Evolutionary conservation across 2,797 vertebrate species (phyloP).

Genomic region (Sardinella longiceps): DNA sequence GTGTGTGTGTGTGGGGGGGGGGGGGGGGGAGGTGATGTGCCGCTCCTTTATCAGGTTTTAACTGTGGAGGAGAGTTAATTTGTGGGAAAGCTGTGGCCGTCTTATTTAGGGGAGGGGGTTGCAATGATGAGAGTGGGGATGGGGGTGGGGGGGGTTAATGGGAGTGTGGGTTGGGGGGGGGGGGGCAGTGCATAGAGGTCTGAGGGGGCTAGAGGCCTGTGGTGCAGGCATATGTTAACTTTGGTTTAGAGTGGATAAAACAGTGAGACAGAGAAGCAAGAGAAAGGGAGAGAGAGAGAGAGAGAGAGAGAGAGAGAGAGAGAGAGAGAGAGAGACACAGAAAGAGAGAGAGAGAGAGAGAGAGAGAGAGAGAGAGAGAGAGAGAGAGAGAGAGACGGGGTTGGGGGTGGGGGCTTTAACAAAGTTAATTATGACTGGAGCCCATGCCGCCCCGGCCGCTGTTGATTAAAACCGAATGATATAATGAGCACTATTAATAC

Average conservation of each 20-base stretch:
- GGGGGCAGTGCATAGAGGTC: neutral
- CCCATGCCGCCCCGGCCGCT: neutral
- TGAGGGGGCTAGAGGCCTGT: neutral
- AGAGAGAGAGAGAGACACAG: conserved; percentile 20
- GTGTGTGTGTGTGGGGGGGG: neutral
- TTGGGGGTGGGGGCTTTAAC: conserved; percentile 15
- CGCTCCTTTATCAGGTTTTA: conserved; percentile 12
- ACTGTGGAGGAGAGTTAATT: conserved; percentile 10
- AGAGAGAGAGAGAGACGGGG: neutral
- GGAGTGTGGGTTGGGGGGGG: neutral
- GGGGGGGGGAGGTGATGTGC: neutral
- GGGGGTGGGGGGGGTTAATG: neutral
- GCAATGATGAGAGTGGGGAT: too few relatives aligned
- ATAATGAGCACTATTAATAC: conserved; percentile 31
- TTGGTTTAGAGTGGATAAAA: neutral
- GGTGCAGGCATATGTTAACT: neutral
- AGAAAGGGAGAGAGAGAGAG: too few relatives aligned
- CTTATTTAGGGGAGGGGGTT: neutral
- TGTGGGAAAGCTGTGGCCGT: conserved; percentile 1
- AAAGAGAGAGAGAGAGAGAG: neutral
- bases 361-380: neutral
- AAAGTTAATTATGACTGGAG: conserved; percentile 26
- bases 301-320: neutral
- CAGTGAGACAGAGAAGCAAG: neutral
- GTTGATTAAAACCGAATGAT: conserved; percentile 29